Percentiles rank a stretch among this genome's conserved stretches.
phyloP scores from a whole-genome alignment of 2,113 vertebrate genomes.

The Salvelinus sp. region DNA sequence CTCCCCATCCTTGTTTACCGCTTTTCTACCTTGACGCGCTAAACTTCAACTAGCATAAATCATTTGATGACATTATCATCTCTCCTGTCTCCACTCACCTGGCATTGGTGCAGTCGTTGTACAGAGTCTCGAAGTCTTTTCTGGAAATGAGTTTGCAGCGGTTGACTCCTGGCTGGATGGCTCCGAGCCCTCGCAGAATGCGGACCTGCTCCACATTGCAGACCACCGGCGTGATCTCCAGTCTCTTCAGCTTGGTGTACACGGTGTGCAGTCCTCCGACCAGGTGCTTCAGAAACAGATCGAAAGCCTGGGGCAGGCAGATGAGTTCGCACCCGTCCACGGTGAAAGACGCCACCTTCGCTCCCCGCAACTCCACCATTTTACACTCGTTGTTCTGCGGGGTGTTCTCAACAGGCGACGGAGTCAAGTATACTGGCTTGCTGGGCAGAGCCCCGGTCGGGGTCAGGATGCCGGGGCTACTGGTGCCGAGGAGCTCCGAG shows the following conservation, averaged over 20 bases:
- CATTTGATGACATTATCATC: neutral
- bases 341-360: constrained; percentile 97
- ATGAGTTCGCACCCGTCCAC: constrained; percentile 97
- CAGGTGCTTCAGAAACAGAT: constrained; percentile 98
- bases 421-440: constrained; percentile 97
- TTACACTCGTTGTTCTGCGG: constrained; percentile 99
- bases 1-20: constrained; percentile 36
- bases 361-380: constrained; percentile 96
- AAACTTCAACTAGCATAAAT: constrained; percentile 21
- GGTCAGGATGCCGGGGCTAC: constrained; percentile 77
- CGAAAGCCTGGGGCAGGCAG: constrained; percentile 97
- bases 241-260: constrained; percentile 98
- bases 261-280: constrained; percentile 97
- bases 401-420: constrained; percentile 97
- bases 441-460: constrained; percentile 76
- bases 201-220: constrained; percentile 99
- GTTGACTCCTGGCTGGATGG: constrained; percentile 97
- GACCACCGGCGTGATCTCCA: constrained; percentile 98
- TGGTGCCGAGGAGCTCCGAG: constrained; percentile 79
- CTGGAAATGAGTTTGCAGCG: constrained; percentile 98
- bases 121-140: constrained; percentile 97
- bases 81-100: constrained; percentile 75
- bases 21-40: constrained; percentile 58
- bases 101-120: constrained; percentile 98
- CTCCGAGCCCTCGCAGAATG: constrained; percentile 93